A percentile compares a stretch with the other conserved stretches of the same genome.
These are phyloP conservation scores for Bostrychus sinensis DNA, from an alignment of 2,113 vertebrate species.

Conservation along the genomic window DNA sequence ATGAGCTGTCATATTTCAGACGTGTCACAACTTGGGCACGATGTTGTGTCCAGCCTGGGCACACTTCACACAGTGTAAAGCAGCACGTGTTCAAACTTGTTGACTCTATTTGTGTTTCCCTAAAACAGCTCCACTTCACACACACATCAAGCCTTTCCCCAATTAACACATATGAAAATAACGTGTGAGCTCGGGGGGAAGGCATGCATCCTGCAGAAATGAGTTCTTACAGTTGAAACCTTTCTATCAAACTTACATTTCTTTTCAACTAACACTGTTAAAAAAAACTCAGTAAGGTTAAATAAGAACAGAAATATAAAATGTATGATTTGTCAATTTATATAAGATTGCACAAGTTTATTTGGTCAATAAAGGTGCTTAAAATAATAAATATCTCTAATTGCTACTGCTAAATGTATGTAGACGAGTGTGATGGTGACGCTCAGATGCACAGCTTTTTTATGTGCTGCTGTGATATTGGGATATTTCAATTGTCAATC, in stretches of 20 bases:
- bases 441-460: too few species aligned
- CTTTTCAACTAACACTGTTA: too few species aligned
- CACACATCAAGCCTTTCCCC: slow-evolving; percentile 13
- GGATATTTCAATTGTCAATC: too few species aligned
- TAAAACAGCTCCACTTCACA: slow-evolving; percentile 5
- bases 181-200: slow-evolving; percentile 30
- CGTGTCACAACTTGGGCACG: neutral
- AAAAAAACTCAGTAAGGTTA: too few species aligned
- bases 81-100: neutral
- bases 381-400: too few species aligned
- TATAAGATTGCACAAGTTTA: too few species aligned
- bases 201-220: neutral
- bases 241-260: neutral
- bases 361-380: too few species aligned
- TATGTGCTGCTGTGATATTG: too few species aligned
- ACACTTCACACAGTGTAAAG: neutral
- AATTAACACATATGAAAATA: slow-evolving; percentile 80
- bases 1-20: neutral
- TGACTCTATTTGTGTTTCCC: slow-evolving; percentile 19
- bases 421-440: too few species aligned
- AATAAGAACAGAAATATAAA: too few species aligned
- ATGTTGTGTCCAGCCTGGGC: neutral
- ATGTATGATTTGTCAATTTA: too few species aligned
- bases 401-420: too few species aligned
- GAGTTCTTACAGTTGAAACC: neutral